phyloP scores from a whole-genome alignment of 1,140 invertebrate genomes.

The Dryas iulia region DNA sequence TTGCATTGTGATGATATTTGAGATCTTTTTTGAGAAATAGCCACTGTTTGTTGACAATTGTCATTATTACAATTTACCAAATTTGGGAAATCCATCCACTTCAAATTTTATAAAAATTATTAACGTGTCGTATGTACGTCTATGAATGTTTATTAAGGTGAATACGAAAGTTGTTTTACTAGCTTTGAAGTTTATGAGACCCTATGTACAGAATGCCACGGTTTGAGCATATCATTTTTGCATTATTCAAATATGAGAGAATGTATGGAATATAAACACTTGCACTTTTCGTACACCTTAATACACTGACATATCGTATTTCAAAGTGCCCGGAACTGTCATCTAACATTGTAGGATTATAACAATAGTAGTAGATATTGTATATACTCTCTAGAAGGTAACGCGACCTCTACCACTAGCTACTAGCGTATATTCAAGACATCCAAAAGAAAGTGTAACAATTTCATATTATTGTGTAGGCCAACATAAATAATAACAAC shows the following conservation, averaged over 20 bases:
- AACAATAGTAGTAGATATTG: slow-evolving; percentile 31
- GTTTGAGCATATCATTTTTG: neutral
- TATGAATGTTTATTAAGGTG: neutral
- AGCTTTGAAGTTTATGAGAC: neutral
- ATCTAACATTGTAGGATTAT: slow-evolving; percentile 14
- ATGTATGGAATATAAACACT: neutral
- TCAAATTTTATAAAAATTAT: neutral
- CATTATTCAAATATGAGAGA: neutral
- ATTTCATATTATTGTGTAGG: slow-evolving; percentile 5
- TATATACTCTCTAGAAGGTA: slow-evolving; percentile 32
- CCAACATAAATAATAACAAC: too few species aligned
- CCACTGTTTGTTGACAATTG: neutral
- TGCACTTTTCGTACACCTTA: slow-evolving; percentile 3
- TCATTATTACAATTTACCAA: neutral
- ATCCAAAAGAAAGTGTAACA: slow-evolving; percentile 1
- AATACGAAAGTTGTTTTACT: neutral
- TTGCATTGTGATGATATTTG: neutral
- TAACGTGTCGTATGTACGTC: too few species aligned
- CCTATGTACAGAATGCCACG: neutral
- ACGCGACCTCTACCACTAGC: slow-evolving; percentile 34
- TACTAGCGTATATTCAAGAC: slow-evolving; percentile 14
- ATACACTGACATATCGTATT: neutral
- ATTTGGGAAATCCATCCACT: neutral
- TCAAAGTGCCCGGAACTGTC: neutral
- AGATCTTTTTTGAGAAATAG: too few species aligned